phyloP scores from a whole-genome alignment of 1,140 invertebrate genomes.

The Mesaphorura yosii region DNA sequence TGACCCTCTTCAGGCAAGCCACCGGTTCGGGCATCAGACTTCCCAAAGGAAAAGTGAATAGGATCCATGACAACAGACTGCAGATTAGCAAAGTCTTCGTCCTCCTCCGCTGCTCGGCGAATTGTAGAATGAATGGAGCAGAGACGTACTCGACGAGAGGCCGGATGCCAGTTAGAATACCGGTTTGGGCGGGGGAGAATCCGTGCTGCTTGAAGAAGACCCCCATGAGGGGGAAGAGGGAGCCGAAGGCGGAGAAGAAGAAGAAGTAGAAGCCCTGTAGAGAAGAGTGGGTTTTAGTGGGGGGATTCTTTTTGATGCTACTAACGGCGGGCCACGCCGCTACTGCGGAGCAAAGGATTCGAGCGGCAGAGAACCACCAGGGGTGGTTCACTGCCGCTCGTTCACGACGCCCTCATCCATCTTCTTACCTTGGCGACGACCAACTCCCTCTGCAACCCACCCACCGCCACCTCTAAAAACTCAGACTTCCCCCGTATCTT shows the following conservation, averaged over 20 bases:
- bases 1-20: constrained; percentile 64
- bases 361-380: background rate
- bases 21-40: constrained; percentile 87
- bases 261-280: constrained; percentile 80
- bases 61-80: constrained; percentile 85
- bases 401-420: background rate
- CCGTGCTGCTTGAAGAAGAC: constrained; percentile 97
- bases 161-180: constrained; percentile 77
- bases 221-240: constrained; percentile 92
- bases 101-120: constrained; percentile 79
- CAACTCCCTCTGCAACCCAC: constrained; percentile 69
- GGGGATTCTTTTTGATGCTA: background rate
- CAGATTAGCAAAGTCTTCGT: constrained; percentile 78
- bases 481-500: constrained; percentile 75
- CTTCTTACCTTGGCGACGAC: constrained; percentile 68
- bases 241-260: constrained; percentile 98
- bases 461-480: constrained; percentile 68
- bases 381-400: background rate
- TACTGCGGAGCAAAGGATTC: background rate
- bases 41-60: constrained; percentile 89
- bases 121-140: constrained; percentile 91
- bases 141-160: constrained; percentile 97
- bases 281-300: background rate
- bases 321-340: background rate
- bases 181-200: constrained; percentile 91